phyloP scores from a whole-genome alignment of 2,797 vertebrate species.

The Lindbergichthys nudifrons region DNA sequence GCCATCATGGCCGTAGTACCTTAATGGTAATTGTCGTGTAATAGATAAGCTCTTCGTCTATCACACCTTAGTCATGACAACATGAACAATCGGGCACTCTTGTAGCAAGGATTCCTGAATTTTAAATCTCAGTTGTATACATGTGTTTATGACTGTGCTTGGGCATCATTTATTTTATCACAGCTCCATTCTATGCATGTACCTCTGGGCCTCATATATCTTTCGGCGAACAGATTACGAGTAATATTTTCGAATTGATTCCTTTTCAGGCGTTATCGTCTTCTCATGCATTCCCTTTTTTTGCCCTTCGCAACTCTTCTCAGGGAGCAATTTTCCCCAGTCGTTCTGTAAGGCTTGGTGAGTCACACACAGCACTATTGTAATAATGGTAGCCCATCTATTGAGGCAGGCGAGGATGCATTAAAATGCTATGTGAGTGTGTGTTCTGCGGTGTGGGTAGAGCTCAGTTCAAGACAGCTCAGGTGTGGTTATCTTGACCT shows the following conservation, averaged over 20 bases:
- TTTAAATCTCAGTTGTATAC: constrained; percentile 16
- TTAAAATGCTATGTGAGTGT: constrained; percentile 72
- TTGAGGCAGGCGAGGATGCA: constrained; percentile 52
- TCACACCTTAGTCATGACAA: constrained; percentile 53
- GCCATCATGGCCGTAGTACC: constrained; percentile 48
- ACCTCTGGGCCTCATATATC: constrained; percentile 42
- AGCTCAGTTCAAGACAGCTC: constrained; percentile 67
- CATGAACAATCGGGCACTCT: constrained; percentile 34
- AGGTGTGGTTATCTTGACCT: constrained; percentile 69
- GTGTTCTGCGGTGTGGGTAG: constrained; percentile 51
- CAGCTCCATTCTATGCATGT: constrained; percentile 33
- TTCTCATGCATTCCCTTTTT: constrained; percentile 56
- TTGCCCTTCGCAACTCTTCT: constrained; percentile 51
- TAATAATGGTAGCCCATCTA: constrained; percentile 60
- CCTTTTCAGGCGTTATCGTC: constrained; percentile 65
- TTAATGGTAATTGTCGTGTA: constrained; percentile 62
- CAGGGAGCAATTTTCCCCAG: constrained; percentile 73
- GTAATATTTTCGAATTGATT: constrained; percentile 74
- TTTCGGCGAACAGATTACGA: constrained; percentile 53
- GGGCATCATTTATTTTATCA: constrained; percentile 52
- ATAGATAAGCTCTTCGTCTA: constrained; percentile 67
- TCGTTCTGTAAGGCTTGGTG: constrained; percentile 58
- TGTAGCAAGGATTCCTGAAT: constrained; percentile 28
- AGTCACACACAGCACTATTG: constrained; percentile 65
- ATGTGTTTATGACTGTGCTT: constrained; percentile 14